Base-by-base conservation (phyloP, 1,140 invertebrate genomes). In the Trachymyrmex cornetzi region DNA sequence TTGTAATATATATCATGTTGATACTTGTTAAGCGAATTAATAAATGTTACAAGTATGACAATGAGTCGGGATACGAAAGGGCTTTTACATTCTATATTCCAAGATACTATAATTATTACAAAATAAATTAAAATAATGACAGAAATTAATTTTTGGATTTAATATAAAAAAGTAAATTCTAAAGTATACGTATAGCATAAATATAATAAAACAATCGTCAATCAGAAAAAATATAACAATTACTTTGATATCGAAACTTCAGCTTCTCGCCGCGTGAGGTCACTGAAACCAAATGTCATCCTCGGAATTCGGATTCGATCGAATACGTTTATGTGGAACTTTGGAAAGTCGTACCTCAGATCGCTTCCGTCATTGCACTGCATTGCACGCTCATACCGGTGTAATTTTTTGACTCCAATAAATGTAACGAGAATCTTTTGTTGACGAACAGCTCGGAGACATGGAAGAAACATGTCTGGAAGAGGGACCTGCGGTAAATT, bases 391-490 rank as follows among this genome's bases (percentile, higher is more conserved):
- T 34, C 9, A 6, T 50, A 27, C n/a, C 1, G n/a, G 3, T 34
- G 59, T 63, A 48, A 66, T 53, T 53, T 0, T 0, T 9, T 9
- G n/a, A 48, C 11, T 38, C 44, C 27, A 12, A 22, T 3, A 34
- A 9, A 30, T 53, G 19, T 80, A 66, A 67, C 63, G 19, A 7
- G 24, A 3, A 22, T 6, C 53, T 19, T 1, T 30, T 7, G 12
- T 34, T 50, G 38, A 71, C 16, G 9, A 12, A 44, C 66, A 87
- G 67, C 71, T 55, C 74, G 12, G 0, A 64, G 89, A 85, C 14
- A 93, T 93, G 93, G 93, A 93, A 34, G 92, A 93, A 85, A 90
- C 91, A 67, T 88, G 86, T 82, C 85, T 94, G 59, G 93, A 94
- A 24, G 93, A 94, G 16, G 93, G 90, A 44, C 90, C 79, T 48